These are phyloP conservation scores for Ficedula albicollis DNA, from an alignment of 2,797 vertebrate species.

Conservation along the genomic window DNA sequence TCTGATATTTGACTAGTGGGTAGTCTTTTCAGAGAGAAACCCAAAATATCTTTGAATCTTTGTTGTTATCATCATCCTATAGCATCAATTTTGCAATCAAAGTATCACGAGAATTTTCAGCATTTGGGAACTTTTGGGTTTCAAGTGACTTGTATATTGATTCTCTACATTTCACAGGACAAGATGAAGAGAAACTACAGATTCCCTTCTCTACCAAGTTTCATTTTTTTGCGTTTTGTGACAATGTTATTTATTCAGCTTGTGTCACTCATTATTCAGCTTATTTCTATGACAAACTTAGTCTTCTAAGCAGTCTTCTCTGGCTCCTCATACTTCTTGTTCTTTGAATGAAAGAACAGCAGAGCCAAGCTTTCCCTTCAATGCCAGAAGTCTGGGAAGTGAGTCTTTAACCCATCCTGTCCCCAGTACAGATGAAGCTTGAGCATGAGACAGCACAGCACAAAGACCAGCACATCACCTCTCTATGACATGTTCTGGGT, in stretches of 20 bases:
- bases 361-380: not conserved
- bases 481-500: not conserved
- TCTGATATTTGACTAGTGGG: not conserved
- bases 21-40: not conserved
- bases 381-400: not conserved
- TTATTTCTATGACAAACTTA: not conserved
- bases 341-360: not conserved
- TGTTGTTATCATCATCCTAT: not conserved
- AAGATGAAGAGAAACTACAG: not conserved
- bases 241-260: not conserved
- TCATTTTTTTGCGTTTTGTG: not conserved
- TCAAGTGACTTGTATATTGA: not conserved
- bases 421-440: not conserved
- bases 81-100: not conserved
- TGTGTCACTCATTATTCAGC: not conserved
- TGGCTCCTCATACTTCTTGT: not conserved
- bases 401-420: not conserved
- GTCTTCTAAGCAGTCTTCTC: not conserved
- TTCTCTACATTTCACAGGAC: not conserved
- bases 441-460: not conserved
- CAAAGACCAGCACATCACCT: not conserved
- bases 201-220: not conserved
- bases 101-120: rapidly evolving
- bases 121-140: not conserved
- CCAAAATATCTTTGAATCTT: not conserved